phyloP scores from a whole-genome alignment of 1,140 invertebrate species.

The Diorhabda carinulata region DNA sequence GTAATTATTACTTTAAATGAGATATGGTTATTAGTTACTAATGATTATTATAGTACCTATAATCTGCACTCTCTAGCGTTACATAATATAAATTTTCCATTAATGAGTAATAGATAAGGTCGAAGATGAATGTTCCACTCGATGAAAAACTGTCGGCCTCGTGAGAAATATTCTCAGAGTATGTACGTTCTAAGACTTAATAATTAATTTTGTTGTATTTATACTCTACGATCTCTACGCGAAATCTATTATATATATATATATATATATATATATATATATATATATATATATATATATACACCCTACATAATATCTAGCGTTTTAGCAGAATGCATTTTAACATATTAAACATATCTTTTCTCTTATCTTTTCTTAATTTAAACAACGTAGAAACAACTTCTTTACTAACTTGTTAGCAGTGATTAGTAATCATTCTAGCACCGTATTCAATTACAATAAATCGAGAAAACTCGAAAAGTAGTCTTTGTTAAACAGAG shows the following conservation, averaged over 20 bases:
- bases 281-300: not conserved
- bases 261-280: no score
- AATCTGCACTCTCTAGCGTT: not conserved
- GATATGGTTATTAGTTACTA: not conserved
- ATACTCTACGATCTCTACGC: not conserved
- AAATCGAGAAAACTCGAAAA: no score
- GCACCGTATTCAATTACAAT: no score
- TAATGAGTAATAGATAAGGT: not conserved
- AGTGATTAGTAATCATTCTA: no score
- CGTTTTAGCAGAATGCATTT: not conserved
- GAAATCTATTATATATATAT: not conserved
- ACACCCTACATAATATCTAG: not conserved
- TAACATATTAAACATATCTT: not conserved
- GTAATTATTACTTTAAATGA: not conserved
- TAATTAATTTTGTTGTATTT: not conserved
- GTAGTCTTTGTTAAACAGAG: no score
- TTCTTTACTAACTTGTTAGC: not conserved
- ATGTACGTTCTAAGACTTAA: not conserved
- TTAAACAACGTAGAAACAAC: not conserved
- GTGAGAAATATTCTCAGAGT: conserved; percentile 1
- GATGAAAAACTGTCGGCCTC: conserved; percentile 1
- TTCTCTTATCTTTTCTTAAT: not conserved
- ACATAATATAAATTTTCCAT: conserved; percentile 3
- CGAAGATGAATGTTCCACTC: not conserved
- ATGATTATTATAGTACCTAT: not conserved